phyloP scores from a whole-genome alignment of 2,113 vertebrate species.

The Coracopsis vasa region DNA sequence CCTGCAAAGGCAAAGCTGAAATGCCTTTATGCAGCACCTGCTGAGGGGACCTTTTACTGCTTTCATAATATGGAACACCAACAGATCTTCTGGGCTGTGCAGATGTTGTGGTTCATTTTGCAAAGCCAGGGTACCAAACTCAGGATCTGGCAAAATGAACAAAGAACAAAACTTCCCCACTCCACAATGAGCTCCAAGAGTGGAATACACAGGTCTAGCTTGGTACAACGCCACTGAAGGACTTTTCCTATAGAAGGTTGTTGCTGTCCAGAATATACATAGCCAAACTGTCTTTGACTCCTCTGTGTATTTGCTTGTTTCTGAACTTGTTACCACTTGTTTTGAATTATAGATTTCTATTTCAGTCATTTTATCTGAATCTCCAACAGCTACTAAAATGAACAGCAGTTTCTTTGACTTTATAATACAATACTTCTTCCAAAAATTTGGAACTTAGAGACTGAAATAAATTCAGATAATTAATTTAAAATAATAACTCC shows the following conservation, averaged over 20 bases:
- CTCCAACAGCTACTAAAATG: background rate
- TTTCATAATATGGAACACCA: conserved; percentile 66
- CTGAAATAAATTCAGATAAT: background rate
- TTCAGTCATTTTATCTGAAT: background rate
- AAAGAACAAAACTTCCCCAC: background rate
- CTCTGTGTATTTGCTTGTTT: background rate
- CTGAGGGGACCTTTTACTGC: conserved; percentile 68
- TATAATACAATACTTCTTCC: background rate
- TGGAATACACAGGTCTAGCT: background rate
- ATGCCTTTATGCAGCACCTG: conserved; percentile 63
- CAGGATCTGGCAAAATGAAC: background rate
- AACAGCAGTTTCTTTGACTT: background rate
- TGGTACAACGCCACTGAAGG: background rate
- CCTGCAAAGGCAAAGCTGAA: conserved; percentile 38
- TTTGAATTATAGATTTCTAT: background rate
- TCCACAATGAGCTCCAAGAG: background rate
- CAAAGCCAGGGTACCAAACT: background rate
- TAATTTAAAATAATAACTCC: background rate
- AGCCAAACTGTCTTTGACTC: background rate
- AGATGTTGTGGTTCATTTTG: background rate
- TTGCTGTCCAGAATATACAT: background rate
- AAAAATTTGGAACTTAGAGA: background rate
- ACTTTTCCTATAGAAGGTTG: background rate
- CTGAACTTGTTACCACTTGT: background rate
- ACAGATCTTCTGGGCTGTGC: background rate